Percentiles rank a stretch among this genome's conserved stretches.
Evolutionary conservation across 2,797 vertebrate genomes (phyloP).

Genomic region (Potorous gilbertii): DNA sequence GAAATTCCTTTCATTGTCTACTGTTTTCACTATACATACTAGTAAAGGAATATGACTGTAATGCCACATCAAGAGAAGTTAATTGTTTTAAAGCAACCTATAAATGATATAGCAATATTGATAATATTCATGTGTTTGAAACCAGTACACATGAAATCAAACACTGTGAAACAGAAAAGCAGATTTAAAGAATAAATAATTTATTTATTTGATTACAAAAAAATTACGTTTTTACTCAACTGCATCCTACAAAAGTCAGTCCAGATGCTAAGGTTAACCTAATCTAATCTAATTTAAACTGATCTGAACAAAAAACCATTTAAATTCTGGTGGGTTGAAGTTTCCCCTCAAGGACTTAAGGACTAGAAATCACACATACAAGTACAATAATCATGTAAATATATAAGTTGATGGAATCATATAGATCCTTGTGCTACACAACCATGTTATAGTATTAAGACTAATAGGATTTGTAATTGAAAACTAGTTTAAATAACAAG

Average conservation of each 20-base stretch:
- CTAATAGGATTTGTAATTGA: background rate
- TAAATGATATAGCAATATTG: constrained; percentile 71
- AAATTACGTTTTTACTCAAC: constrained; percentile 32
- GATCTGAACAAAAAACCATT: constrained; percentile 53
- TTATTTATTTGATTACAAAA: constrained; percentile 20
- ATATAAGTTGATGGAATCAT: constrained; percentile 43
- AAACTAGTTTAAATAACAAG: background rate
- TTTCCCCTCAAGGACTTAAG: constrained; percentile 55
- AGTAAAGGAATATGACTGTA: constrained; percentile 72
- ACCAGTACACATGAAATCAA: constrained; percentile 30
- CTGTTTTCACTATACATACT: constrained; percentile 72
- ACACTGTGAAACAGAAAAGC: constrained; percentile 35
- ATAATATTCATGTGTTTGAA: constrained; percentile 39
- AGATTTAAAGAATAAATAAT: constrained; percentile 49
- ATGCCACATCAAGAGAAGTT: constrained; percentile 68
- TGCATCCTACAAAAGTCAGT: constrained; percentile 20
- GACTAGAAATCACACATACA: constrained; percentile 55
- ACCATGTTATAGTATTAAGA: background rate
- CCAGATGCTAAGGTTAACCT: background rate
- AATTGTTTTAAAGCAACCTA: constrained; percentile 65
- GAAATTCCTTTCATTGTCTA: constrained; percentile 77
- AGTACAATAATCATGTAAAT: constrained; percentile 62
- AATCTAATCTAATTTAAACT: background rate
- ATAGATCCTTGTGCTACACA: background rate
- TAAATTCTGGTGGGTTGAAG: constrained; percentile 56